Base-by-base conservation (phyloP, 2,113 vertebrate genomes). In the Eubucco bourcierii region DNA sequence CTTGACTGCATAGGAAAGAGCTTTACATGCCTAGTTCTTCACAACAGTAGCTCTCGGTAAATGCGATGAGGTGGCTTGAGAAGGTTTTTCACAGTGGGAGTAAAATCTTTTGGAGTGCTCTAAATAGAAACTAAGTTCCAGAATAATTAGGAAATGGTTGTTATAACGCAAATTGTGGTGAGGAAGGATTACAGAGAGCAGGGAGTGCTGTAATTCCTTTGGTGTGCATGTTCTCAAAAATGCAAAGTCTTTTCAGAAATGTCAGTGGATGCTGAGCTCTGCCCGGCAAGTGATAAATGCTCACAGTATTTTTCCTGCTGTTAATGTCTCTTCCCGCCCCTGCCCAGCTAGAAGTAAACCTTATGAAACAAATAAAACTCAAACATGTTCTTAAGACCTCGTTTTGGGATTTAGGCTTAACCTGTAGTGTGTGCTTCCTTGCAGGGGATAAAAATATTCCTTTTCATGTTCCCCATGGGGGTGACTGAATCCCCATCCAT, bases 71-170 rank as follows among this genome's bases (percentile, higher is more conserved):
- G 53, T 58, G 66, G 29, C 39, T 87, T 13, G 47, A 50, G 61
- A 53, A 31, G 44, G 19, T 55, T 90, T 73, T 74, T 82, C 34
- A 12, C 46, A 31, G 53, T 28, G 55, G 41, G 31, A 84, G 39
- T 64, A 82, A 71, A 93, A 76, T 60, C 9, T 70, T 29, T 79
- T 23, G 6, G 29, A 73, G 34, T 3, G 11, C 67, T 94, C 64
- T 63, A 89, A 92, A 92, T 70, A 91, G 67, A 84, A 95, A 50
- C 46, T 4, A 24, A 91, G 46, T 70, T 70, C 70, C 15, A 68
- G 81, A 76, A 77, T 89, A 89, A 91, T 91, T 89, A 92, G 72
- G 18, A 84, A 89, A 73, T 76, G 12, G n/a, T 24, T 84, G 39
- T 76, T 94, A 25, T 31, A 77, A 56, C 75, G 73, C 53, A 87